Base-by-base conservation (phyloP, 2,888 invertebrate species). In the Tenthredo notha region DNA sequence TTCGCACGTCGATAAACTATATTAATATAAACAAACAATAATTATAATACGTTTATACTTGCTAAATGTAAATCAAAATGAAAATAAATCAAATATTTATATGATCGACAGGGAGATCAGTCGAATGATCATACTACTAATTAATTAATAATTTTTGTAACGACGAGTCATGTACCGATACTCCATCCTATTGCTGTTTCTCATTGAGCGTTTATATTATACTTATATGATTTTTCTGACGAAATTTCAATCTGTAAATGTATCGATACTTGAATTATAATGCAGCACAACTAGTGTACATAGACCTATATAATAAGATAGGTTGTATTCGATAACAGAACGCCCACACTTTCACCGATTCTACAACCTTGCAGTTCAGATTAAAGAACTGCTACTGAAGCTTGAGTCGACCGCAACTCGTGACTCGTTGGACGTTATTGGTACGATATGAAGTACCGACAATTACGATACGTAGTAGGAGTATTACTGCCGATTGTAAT, bases 331-430 rank as follows among this genome's bases (percentile, higher is more conserved):
- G 80, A 80, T 80, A 80, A 80, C 67, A 67, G 43, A 58, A 83
- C 83, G 83, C 83, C 83, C 50, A 65, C 83, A 83, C 83, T 83
- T 83, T 83, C 83, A 83, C 83, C 50, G 83, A 83, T 83, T 83
- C 50, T 43, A 67, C 83, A 83, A 83, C 83, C 83, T 83, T 83
- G 83, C 83, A 83, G 18, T 83, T 83, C 67, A 65, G 83, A 83
- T 70, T 70, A 70, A 83, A 83, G 83, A 70, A 67, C 83, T 80
- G 83, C 83, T 83, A 83, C 83, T 33, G 83, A 33, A 83, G 83
- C 67, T 25, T 21, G 67, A 70, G n/a, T 61, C 43, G 61, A 80
- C 78, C 78, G 78, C 78, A 61, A 18, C 61, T 80, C 78, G 78
- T 50, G 77, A 80, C 40, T 58, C 12, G 72, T 72, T 72, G 21